Base-by-base conservation (phyloP, 2,888 invertebrate species). In the Listrodromus nycthemerus region DNA sequence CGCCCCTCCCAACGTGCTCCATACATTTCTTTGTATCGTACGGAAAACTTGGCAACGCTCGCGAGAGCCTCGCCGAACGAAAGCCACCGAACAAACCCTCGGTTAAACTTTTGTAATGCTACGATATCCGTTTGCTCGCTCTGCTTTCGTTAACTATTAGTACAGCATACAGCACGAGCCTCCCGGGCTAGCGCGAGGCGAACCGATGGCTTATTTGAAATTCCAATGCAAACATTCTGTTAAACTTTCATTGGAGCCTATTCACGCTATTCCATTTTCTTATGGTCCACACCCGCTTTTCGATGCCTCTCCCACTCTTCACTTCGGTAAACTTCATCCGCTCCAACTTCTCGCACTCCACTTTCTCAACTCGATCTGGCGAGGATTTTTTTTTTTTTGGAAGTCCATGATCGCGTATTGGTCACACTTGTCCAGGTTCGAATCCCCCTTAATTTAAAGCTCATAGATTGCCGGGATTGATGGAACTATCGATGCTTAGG, bases 71-170 rank as follows among this genome's bases (percentile, higher is more conserved):
- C 41, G 37, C 58, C 58, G 33, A 67, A 30, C 48, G 71, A 77
- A 52, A 66, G 74, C 61, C 48, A n/a, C 76, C 74, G 63, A 78
- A 78, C 30, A 77, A 78, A 24, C 69, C 74, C 45, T 30, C 16
- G 69, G 19, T 77, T 45, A 82, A 78, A 78, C 73, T 73, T 82
- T 78, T 58, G 41, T 69, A 37, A 58, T 27, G 50, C 41, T 21
- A 19, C 37, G 55, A 80, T 79, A 70, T 48, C 58, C 45, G 70
- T 33, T 33, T 16, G 24, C 66, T 13, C 24, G 66, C 37, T 61
- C n/a, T 73, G 71, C 71, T 70, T 81, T 65, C 65, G 45, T 78
- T 65, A 58, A 67, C 82, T 73, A 82, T 82, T 82, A 78, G 78
- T 69, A 73, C 71, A 82, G 66, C 78, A 45, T 78, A 61, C 19